phyloP scores from a whole-genome alignment of 2,888 invertebrate genomes.

The Nephrotoma flavescens region DNA sequence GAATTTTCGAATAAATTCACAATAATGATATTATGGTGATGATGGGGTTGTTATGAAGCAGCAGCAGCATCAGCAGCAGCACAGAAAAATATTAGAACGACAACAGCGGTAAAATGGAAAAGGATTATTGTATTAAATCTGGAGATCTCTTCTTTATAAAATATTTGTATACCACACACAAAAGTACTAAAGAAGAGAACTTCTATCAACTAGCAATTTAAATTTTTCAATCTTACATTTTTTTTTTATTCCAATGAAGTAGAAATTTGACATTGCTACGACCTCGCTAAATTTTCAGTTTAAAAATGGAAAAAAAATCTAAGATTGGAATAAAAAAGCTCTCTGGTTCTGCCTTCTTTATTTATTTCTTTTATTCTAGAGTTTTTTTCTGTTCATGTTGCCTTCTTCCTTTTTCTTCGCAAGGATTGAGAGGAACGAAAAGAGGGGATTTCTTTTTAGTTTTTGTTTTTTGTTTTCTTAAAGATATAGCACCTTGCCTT shows the following conservation, averaged over 20 bases:
- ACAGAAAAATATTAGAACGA: not conserved
- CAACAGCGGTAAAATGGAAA: not conserved
- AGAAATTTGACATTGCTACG: not conserved
- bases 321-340: not conserved
- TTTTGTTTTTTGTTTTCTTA: not conserved
- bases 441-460: not conserved
- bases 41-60: not conserved
- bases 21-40: not conserved
- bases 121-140: not conserved
- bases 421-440: not conserved
- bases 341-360: not conserved
- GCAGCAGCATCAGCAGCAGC: not conserved
- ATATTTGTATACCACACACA: not conserved
- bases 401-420: not conserved
- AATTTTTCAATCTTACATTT: not conserved
- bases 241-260: not conserved
- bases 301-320: not conserved
- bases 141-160: not conserved
- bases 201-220: not conserved
- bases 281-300: not conserved
- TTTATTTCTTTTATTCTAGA: not conserved
- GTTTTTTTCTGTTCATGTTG: not conserved
- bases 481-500: not conserved
- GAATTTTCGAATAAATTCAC: not conserved
- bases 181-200: not conserved